Evolutionary conservation across 2,113 vertebrate genomes (phyloP), one percentile per base, ranked within the genome.

Genomic region (Prinia subflava): DNA sequence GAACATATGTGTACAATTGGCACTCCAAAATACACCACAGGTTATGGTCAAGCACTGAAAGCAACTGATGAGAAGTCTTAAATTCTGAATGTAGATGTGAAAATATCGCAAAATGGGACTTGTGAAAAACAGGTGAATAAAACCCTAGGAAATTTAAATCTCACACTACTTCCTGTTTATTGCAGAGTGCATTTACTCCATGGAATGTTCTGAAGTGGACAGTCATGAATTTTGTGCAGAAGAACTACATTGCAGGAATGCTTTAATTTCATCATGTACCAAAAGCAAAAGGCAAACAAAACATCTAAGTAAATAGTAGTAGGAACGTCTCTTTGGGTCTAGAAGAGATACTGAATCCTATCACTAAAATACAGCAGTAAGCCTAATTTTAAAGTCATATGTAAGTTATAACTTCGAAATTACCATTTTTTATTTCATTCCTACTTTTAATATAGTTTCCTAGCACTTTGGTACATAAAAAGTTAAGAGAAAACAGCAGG

Each of bases 291-390:
- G 73, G 78, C 42, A 13, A 91, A 62, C 50, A 87, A 95, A 95
- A 90, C 1, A 1, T 70, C 41, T 56, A 73, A 83, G 62, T 53
- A 69, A 69, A 62, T 33, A 78, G 84, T 56, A 75, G 76, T 37
- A 90, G 68, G 64, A 92, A 82, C 23, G 28, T 82, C 49, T 92
- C 94, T 87, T 82, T 91, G 55, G 71, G 42, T 91, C 49, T 52
- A 50, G 71, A 94, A 85, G 35, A 94, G 84, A 94, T 87, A 94
- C 96, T 75, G 71, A 88, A 93, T 85, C 52, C 78, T 91, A 81
- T 91, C 92, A 78, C 78, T 74, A 78, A 90, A 82, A 92, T 27
- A 21, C 56, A 95, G 83, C 68, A 92, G 79, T 68, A 92, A 90
- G 73, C 73, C 86, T 87, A 70, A 91, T 96, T 96, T 64, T 79